Percentiles rank a stretch among this genome's conserved stretches.
These are phyloP conservation scores for Hartigia nigra DNA, from an alignment of 2,888 invertebrate genomes.

Conservation along the genomic window DNA sequence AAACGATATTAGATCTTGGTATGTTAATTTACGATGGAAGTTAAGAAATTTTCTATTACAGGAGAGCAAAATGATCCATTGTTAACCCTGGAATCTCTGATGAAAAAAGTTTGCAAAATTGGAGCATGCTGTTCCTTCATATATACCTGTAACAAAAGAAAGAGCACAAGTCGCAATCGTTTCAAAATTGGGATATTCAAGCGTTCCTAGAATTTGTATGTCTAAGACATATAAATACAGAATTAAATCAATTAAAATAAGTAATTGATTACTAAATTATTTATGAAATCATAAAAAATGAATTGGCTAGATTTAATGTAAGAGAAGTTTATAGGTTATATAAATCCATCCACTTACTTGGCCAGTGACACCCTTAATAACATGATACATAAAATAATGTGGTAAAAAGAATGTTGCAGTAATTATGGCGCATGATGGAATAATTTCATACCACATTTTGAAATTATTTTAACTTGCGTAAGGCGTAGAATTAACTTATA, in stretches of 20 bases:
- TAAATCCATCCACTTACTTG: slow-evolving; percentile 34
- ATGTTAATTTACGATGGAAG: not conserved
- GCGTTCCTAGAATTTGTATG: not conserved
- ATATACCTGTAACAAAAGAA: not conserved
- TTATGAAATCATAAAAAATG: slow-evolving; percentile 8
- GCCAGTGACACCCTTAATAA: slow-evolving; percentile 29
- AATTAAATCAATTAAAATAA: slow-evolving; percentile 3
- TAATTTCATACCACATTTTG: slow-evolving; percentile 52
- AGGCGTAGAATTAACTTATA: not conserved
- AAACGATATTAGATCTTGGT: not conserved
- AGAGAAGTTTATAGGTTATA: not conserved
- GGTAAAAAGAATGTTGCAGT: slow-evolving; percentile 15
- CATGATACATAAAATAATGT: slow-evolving; percentile 17
- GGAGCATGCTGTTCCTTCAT: too few relatives aligned
- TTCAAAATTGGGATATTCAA: not conserved
- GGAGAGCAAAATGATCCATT: not conserved
- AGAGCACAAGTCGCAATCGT: not conserved
- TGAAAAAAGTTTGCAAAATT: not conserved
- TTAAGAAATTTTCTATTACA: not conserved
- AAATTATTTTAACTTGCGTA: not conserved
- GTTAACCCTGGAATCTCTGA: not conserved
- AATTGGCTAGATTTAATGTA: slow-evolving; percentile 13
- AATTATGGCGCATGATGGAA: slow-evolving; percentile 41
- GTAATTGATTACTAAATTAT: not conserved
- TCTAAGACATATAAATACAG: not conserved